Conservation (phyloP, 2,113 vertebrate species). For the Dipodomys merriami region DNA sequence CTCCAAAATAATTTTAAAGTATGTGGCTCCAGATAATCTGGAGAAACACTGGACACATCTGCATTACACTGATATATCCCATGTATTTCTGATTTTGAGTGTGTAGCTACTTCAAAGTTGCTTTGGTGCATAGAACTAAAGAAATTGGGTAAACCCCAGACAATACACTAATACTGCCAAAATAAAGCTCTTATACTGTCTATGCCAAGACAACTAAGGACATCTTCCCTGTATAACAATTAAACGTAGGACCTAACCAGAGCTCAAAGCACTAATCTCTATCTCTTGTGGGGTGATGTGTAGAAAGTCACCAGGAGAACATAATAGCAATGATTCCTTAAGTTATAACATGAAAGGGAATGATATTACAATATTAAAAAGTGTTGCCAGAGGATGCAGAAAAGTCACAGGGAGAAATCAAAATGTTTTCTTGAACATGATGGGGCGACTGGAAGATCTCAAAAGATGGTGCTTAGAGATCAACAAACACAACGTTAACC, state of each 20-base stretch:
- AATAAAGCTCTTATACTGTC: not conserved
- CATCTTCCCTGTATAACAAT: not conserved
- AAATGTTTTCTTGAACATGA: constrained; percentile 55
- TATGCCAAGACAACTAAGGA: not conserved
- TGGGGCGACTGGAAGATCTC: constrained; percentile 38
- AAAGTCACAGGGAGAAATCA: constrained; percentile 53
- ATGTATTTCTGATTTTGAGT: not conserved
- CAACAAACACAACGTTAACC: constrained; percentile 65
- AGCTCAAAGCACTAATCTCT: not conserved
- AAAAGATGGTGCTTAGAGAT: constrained; percentile 66
- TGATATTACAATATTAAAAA: constrained; percentile 47
- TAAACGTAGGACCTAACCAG: not conserved
- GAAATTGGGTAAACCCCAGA: constrained; percentile 24
- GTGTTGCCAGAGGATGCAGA: constrained; percentile 6
- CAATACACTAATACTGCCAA: not conserved
- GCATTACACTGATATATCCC: not conserved
- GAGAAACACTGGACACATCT: not conserved
- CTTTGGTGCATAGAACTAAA: constrained; percentile 20
- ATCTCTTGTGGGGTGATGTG: not conserved
- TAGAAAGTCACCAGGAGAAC: not conserved
- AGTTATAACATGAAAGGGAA: not conserved
- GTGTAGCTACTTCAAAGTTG: not conserved
- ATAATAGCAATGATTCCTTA: not conserved
- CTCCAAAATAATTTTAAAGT: constrained; percentile 18
- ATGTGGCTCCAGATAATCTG: not conserved